phyloP scores from a whole-genome alignment of 2,113 vertebrate species.

The Calonectris borealis region DNA sequence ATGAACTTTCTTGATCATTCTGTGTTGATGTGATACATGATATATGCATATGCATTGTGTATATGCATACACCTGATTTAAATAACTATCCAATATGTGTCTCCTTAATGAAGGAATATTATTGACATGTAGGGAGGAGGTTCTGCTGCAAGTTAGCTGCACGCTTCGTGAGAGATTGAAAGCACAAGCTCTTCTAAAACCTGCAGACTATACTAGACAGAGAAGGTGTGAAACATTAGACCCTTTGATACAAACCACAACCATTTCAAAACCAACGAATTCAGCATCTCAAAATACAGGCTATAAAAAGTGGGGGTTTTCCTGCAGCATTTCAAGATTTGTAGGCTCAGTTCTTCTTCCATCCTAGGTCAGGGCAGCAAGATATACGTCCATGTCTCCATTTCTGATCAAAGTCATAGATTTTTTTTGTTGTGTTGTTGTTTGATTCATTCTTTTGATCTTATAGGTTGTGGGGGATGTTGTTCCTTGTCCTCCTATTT shows the following conservation, averaged over 20 bases:
- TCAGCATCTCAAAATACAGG: neutral
- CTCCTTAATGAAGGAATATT: neutral
- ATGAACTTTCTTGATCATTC: conserved; percentile 14
- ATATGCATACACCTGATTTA: conserved; percentile 7
- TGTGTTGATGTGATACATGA: neutral
- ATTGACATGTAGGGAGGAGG: neutral
- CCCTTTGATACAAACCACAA: neutral
- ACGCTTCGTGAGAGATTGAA: neutral
- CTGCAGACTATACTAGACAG: neutral
- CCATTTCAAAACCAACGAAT: neutral
- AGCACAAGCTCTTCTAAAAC: neutral
- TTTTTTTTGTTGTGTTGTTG: neutral
- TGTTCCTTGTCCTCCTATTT: neutral
- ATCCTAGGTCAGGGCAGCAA: neutral
- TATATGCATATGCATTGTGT: conserved; percentile 4
- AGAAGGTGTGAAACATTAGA: neutral
- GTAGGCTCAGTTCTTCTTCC: neutral
- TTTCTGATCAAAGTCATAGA: neutral
- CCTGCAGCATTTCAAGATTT: neutral
- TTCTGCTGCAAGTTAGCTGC: neutral
- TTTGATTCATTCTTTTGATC: neutral
- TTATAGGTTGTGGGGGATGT: neutral
- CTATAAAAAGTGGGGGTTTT: rapidly evolving
- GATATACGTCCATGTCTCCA: neutral
- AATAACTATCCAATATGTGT: neutral